A percentile compares a stretch with the other conserved stretches of the same genome.
phyloP scores from a whole-genome alignment of 2,113 vertebrate genomes.

The Empidonax alnorum region DNA sequence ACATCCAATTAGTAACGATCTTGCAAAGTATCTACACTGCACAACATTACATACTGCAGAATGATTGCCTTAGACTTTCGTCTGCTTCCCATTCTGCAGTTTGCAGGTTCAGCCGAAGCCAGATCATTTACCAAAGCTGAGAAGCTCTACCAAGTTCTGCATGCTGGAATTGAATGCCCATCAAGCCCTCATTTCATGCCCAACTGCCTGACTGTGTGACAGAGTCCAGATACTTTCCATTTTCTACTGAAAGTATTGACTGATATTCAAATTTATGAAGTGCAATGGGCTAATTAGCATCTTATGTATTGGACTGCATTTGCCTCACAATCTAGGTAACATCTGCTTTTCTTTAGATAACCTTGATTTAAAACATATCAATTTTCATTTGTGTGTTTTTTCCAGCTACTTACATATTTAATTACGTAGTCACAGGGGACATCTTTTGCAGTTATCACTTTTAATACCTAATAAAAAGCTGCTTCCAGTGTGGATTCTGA shows the following conservation, averaged over 20 bases:
- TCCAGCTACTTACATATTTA: background rate
- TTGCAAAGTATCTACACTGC: background rate
- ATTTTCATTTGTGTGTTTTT: background rate
- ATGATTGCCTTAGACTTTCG: background rate
- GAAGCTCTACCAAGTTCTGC: background rate
- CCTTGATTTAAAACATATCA: background rate
- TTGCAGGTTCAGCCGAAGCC: background rate
- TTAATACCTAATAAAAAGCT: background rate
- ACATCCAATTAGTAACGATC: background rate
- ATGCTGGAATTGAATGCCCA: fast-evolving
- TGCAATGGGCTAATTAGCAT: background rate
- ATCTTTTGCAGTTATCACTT: background rate
- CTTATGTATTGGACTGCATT: background rate
- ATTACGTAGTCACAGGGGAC: background rate
- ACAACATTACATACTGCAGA: background rate
- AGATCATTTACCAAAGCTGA: background rate
- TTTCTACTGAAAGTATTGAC: background rate
- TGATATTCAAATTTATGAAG: background rate
- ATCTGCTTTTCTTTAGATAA: background rate
- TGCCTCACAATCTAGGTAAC: background rate
- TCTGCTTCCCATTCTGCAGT: background rate
- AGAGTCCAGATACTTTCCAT: background rate
- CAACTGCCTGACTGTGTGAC: background rate
- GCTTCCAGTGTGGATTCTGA: background rate
- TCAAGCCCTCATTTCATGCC: background rate